A percentile compares a stretch with the other conserved stretches of the same genome.
These are phyloP conservation scores for Holothuria glaberrima DNA, from an alignment of 35 echinoderm and acorn worm species.

Conservation along the genomic window DNA sequence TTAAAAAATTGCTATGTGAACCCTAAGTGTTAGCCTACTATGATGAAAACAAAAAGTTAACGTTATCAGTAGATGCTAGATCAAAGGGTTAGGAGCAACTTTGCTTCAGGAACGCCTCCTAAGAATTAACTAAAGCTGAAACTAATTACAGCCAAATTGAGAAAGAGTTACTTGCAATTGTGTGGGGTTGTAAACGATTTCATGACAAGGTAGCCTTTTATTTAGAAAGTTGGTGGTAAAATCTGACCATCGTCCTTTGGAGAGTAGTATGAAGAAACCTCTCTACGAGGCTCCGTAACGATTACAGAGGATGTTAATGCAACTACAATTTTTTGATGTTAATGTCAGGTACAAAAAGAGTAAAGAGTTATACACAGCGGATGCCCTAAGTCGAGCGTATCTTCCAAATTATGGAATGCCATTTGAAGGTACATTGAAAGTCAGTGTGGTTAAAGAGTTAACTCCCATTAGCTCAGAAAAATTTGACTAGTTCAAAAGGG, in stretches of 20 bases:
- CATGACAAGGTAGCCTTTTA: constrained; percentile 43
- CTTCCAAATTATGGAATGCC: constrained; percentile 9
- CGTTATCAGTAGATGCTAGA: constrained; percentile 9
- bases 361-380: constrained; percentile 54
- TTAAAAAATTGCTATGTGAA: not conserved
- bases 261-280: constrained; percentile 39
- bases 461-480: constrained; percentile 21
- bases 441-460: constrained; percentile 21
- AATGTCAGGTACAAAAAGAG: constrained; percentile 60
- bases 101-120: constrained; percentile 25
- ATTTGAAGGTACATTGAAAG: not conserved
- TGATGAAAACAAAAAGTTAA: not conserved
- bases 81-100: constrained; percentile 23
- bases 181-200: constrained; percentile 62
- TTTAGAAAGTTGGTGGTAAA: constrained; percentile 31
- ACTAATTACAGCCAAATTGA: not conserved
- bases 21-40: not conserved
- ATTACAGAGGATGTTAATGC: constrained; percentile 60
- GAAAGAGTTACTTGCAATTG: constrained; percentile 20
- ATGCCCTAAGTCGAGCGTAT: constrained; percentile 32
- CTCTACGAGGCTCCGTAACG: constrained; percentile 9
- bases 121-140: constrained; percentile 35
- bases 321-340: constrained; percentile 57
- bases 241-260: constrained; percentile 63
- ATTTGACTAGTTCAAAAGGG: constrained; percentile 45